A percentile compares a stretch with the other conserved stretches of the same genome.
Evolutionary conservation across 2,113 vertebrate species (phyloP).

Genomic region (Atrichornis clamosus): DNA sequence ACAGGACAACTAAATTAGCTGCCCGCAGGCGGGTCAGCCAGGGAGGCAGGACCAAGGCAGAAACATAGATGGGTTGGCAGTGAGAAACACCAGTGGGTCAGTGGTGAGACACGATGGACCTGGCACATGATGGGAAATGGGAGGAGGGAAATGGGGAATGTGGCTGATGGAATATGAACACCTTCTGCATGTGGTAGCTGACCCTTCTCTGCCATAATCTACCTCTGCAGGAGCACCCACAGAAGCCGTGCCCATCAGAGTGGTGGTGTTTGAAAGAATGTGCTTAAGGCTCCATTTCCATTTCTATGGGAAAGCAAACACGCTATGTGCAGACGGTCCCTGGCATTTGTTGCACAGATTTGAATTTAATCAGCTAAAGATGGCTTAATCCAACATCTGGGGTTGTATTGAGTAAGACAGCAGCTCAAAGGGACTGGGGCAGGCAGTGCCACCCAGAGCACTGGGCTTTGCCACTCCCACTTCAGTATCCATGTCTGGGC

Average conservation of each 20-base stretch:
- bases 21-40: neutral
- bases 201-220: neutral
- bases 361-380: slow-evolving; percentile 19
- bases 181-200: neutral
- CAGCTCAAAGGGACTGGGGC: neutral
- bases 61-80: rapidly evolving
- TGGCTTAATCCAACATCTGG: neutral
- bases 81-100: rapidly evolving
- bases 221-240: rapidly evolving
- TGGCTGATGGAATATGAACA: neutral
- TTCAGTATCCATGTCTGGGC: rapidly evolving
- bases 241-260: neutral
- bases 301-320: neutral
- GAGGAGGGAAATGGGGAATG: neutral
- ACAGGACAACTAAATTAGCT: rapidly evolving
- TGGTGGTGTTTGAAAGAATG: neutral
- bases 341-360: neutral
- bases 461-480: neutral
- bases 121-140: rapidly evolving
- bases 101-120: rapidly evolving
- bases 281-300: neutral
- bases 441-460: neutral
- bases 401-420: neutral
- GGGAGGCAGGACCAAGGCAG: neutral
- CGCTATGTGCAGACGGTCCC: neutral